These are phyloP conservation scores for Centropyge bicolor DNA, from an alignment of 2,797 vertebrate species.

Conservation along the genomic window DNA sequence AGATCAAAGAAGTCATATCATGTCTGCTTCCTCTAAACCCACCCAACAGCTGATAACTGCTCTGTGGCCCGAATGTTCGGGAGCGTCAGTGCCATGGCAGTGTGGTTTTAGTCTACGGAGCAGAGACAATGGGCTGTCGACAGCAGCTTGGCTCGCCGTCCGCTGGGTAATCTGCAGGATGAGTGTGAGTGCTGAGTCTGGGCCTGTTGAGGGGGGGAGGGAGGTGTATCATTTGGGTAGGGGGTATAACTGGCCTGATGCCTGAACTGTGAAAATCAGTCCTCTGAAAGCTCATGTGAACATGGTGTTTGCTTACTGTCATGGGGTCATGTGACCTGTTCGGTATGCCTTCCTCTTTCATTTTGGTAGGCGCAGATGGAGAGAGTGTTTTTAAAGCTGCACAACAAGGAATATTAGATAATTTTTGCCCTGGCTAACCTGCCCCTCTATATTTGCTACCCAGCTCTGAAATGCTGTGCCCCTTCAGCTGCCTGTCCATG, in stretches of 20 bases:
- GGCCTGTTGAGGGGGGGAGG: conserved; percentile 20
- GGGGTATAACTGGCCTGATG: conserved; percentile 31
- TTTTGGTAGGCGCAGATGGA: neutral
- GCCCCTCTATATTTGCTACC: conserved; percentile 39
- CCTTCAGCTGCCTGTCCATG: conserved; percentile 58
- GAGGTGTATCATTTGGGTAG: conserved; percentile 3
- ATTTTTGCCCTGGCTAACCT: neutral
- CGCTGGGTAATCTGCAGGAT: conserved; percentile 67
- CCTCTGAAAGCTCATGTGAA: conserved; percentile 39
- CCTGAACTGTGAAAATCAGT: conserved; percentile 28
- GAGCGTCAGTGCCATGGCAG: conserved; percentile 52
- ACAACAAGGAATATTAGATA: neutral
- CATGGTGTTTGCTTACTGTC: conserved; percentile 60
- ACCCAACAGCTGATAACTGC: conserved; percentile 64
- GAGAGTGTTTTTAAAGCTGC: conserved; percentile 33
- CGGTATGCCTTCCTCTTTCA: neutral
- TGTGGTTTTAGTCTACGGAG: conserved; percentile 63
- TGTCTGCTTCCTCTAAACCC: conserved; percentile 51
- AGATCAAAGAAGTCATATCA: conserved; percentile 34
- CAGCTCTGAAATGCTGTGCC: conserved; percentile 24
- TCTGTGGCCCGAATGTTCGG: conserved; percentile 70
- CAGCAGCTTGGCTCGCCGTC: conserved; percentile 62
- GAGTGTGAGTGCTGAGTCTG: conserved; percentile 66
- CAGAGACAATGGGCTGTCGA: conserved; percentile 68
- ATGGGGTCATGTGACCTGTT: conserved; percentile 49